Base-by-base conservation (phyloP, 2,113 vertebrate genomes). In the Chaenogobius annularis region DNA sequence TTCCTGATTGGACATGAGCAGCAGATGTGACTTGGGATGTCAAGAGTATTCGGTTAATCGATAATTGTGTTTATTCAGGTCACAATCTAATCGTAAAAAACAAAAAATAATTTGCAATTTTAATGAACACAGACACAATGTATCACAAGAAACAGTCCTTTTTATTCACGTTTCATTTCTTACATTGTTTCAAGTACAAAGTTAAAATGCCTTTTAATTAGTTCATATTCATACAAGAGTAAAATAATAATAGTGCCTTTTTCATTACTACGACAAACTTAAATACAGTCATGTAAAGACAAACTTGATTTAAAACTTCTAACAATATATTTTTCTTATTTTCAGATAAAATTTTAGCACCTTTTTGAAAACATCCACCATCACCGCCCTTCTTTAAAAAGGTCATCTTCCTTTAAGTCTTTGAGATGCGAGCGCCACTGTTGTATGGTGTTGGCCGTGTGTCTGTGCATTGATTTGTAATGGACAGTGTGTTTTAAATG, bases 261-360 rank as follows among this genome's bases (percentile, higher is more conserved):
- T 88, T 95, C 95, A 94, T 95, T 95, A 97, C 96, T 95, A 96
- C 95, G 91, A 97, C 96, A 96, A 90, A 96, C 97, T 95, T 96
- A 96, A 97, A 97, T 95, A 96, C 95, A 96, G 95, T 96, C 95
- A 96, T 95, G 95, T 97, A 96, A 96, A 96, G 96, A 99, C 95
- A 90, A 95, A 94, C 94, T 96, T 93, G 95, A 96, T 96, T 96
- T 92, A 89, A 58, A 91, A 87, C 87, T 92, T 83, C 93, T 91
- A 91, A 93, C 91, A 91, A 94, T 94, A 97, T 96, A 96, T 95
- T 95, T 97, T 94, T 95, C 94, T 94, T 94, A 94, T 95, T 96
- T 96, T 95, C 94, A 96, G 95, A 99, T 97, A 98, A 96, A 97
- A 96, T 96, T 96, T 95, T 98, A 99, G 97, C 97, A 99, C 97